Percentiles rank a stretch among this genome's conserved stretches.
Conservation (phyloP, 2,113 vertebrate species). For the Numenius arquata region DNA sequence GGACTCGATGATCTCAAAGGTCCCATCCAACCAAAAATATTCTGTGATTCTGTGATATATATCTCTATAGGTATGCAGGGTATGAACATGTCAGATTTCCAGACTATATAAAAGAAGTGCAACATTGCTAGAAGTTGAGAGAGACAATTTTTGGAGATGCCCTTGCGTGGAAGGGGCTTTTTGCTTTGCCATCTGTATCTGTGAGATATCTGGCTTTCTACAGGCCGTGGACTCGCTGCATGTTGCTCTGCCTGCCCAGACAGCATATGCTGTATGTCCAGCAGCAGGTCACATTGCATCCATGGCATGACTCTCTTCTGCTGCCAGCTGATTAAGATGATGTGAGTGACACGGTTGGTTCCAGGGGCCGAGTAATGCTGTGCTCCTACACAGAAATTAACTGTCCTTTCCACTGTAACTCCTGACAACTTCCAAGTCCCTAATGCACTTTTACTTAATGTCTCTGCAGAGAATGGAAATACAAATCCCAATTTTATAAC, state of each 20-base stretch:
- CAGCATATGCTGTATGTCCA: not conserved
- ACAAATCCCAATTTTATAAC: not conserved
- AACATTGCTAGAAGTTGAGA: not conserved
- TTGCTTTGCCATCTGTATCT: not conserved
- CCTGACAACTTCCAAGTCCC: not conserved
- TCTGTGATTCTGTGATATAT: too few species aligned
- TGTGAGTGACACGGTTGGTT: not conserved
- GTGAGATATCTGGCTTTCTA: not conserved
- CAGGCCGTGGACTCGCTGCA: fast-evolving
- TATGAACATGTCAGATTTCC: not conserved
- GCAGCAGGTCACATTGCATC: fast-evolving
- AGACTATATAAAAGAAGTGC: not conserved
- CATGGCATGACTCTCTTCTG: not conserved
- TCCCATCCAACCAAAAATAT: too few species aligned
- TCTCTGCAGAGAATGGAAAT: not conserved
- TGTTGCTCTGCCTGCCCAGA: not conserved
- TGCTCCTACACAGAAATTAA: not conserved
- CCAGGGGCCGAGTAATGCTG: not conserved
- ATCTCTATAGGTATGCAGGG: not conserved
- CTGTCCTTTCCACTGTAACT: not conserved
- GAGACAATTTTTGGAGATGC: not conserved
- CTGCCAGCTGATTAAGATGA: not conserved
- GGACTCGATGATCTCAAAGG: too few species aligned
- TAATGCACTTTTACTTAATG: not conserved
- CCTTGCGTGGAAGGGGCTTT: not conserved